Percentiles rank a stretch among this genome's conserved stretches.
These are phyloP conservation scores for Eretmocerus hayati DNA, from an alignment of 2,888 invertebrate genomes.

Conservation along the genomic window DNA sequence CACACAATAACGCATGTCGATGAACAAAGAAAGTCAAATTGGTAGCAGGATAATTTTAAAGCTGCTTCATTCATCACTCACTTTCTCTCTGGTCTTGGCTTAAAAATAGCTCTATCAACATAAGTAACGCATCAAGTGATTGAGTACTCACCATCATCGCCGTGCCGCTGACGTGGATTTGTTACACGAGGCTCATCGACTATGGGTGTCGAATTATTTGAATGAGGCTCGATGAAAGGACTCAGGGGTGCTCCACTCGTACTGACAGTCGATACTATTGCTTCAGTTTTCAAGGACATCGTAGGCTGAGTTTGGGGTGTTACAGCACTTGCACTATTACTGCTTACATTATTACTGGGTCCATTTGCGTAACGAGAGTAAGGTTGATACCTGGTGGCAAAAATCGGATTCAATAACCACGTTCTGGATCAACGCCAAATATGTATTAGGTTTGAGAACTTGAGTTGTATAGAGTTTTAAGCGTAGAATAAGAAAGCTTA, in stretches of 20 bases:
- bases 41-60: too few species aligned
- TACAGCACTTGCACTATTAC: constrained; percentile 31
- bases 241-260: constrained; percentile 51
- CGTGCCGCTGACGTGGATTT: constrained; percentile 41
- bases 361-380: constrained; percentile 38
- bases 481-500: neutral
- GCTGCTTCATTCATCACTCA: too few species aligned
- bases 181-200: constrained; percentile 51
- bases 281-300: constrained; percentile 38
- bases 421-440: too few species aligned
- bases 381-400: constrained; percentile 38
- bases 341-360: constrained; percentile 27
- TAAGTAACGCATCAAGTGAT: too few species aligned
- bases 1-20: too few species aligned
- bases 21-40: too few species aligned
- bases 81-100: too few species aligned
- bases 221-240: constrained; percentile 58
- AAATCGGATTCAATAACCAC: too few species aligned
- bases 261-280: constrained; percentile 39
- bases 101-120: too few species aligned
- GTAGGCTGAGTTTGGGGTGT: constrained; percentile 36
- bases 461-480: too few species aligned
- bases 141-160: constrained; percentile 43
- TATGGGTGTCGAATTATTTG: constrained; percentile 59
- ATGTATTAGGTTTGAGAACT: too few species aligned